phyloP scores from a whole-genome alignment of 1,140 invertebrate species.

The Drosophila sturtevanti region DNA sequence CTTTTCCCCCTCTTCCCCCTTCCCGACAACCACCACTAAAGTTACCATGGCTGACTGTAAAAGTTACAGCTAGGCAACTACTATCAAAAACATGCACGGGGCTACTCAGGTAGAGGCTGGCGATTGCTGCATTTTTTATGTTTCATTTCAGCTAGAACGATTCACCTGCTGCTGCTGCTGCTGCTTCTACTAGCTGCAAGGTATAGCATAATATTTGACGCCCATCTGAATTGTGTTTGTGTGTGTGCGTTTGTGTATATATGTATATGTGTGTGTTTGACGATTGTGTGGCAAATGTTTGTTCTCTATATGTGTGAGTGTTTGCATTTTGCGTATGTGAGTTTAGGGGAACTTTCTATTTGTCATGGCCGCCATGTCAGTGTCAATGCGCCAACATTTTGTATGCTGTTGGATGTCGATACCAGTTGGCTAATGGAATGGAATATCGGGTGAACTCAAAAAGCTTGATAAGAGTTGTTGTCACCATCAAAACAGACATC shows the following conservation, averaged over 20 bases:
- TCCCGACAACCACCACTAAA: no score
- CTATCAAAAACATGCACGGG: neutral
- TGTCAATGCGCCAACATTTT: slow-evolving; percentile 47
- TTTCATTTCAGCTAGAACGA: slow-evolving; percentile 77
- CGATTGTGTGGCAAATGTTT: slow-evolving; percentile 37
- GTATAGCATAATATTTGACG: slow-evolving; percentile 58
- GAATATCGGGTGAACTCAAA: neutral
- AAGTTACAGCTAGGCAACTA: slow-evolving; percentile 22
- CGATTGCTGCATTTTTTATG: slow-evolving; percentile 71
- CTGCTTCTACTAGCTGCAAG: slow-evolving; percentile 32
- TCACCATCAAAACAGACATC: slow-evolving; percentile 9
- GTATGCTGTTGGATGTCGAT: slow-evolving; percentile 56
- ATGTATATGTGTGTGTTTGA: slow-evolving; percentile 24
- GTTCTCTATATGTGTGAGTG: slow-evolving; percentile 14
- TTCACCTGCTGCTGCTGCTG: slow-evolving; percentile 26
- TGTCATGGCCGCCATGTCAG: slow-evolving; percentile 40
- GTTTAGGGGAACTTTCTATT: slow-evolving; percentile 32
- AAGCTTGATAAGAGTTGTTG: neutral
- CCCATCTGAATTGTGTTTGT: slow-evolving; percentile 23
- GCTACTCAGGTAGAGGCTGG: slow-evolving; percentile 11
- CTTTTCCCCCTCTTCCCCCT: neutral
- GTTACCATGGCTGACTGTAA: slow-evolving; percentile 39
- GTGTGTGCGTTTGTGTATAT: slow-evolving; percentile 35
- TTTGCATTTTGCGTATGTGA: slow-evolving; percentile 21
- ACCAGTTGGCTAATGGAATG: slow-evolving; percentile 11